Conservation (phyloP, 2,888 invertebrate species). For the Lomographa bimaculata region DNA sequence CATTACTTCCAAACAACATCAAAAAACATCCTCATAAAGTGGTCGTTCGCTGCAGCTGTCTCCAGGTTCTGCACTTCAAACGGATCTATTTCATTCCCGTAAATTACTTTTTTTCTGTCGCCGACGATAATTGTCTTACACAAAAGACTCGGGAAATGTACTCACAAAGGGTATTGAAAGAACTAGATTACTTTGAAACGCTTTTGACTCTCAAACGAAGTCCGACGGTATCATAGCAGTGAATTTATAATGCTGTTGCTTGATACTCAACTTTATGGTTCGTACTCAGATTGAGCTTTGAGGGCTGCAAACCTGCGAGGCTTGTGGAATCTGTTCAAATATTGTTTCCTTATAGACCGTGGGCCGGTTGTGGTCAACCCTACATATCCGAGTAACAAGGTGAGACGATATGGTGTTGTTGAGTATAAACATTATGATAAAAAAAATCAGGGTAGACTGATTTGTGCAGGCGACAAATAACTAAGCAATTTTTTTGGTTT, state of each 20-base stretch:
- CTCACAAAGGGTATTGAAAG: slow-evolving; percentile 71
- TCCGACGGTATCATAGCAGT: slow-evolving; percentile 10
- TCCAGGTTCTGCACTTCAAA: slow-evolving; percentile 37
- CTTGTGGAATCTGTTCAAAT: too few relatives aligned
- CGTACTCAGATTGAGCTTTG: too few relatives aligned
- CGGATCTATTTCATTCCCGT: slow-evolving; percentile 47
- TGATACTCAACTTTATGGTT: not conserved
- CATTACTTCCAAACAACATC: slow-evolving; percentile 12
- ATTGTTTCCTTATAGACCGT: too few relatives aligned
- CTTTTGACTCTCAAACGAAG: slow-evolving; percentile 25
- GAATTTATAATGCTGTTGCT: slow-evolving; percentile 17
- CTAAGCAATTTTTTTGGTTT: too few relatives aligned
- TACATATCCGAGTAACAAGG: too few relatives aligned
- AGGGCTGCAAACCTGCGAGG: too few relatives aligned
- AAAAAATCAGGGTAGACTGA: too few relatives aligned
- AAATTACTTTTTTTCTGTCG: slow-evolving; percentile 67
- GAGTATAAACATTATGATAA: too few relatives aligned
- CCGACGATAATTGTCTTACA: slow-evolving; percentile 73
- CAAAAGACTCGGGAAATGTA: slow-evolving; percentile 67
- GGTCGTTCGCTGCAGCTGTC: slow-evolving; percentile 28
- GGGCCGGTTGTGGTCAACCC: too few relatives aligned
- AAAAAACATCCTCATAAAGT: slow-evolving; percentile 15
- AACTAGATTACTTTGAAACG: slow-evolving; percentile 68
- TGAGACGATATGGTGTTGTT: too few relatives aligned
- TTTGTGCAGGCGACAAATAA: too few relatives aligned